These are phyloP conservation scores for Maccullochella peelii DNA, from an alignment of 2,113 vertebrate species.

Conservation along the genomic window DNA sequence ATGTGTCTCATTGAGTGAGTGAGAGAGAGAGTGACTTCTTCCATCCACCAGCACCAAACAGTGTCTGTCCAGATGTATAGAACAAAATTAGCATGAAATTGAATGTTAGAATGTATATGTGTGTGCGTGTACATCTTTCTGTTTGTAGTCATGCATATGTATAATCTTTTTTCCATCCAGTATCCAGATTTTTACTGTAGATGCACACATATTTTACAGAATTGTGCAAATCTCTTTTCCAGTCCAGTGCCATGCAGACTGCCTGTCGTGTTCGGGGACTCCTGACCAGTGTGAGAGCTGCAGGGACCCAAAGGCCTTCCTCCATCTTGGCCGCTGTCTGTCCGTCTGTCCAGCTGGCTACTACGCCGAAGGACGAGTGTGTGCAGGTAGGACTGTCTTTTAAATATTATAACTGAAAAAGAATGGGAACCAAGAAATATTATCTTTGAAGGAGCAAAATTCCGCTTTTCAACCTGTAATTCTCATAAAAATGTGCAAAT, in stretches of 20 bases:
- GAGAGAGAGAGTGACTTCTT: not conserved
- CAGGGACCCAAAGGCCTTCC: conserved; percentile 63
- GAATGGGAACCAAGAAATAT: not conserved
- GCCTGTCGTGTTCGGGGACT: conserved; percentile 58
- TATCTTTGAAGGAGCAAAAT: not conserved
- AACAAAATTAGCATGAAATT: conserved; percentile 30
- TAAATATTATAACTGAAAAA: not conserved
- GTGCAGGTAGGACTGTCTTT: conserved; percentile 56
- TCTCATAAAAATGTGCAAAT: not conserved
- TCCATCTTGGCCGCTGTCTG: conserved; percentile 70
- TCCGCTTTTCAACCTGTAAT: not conserved
- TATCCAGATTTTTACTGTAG: not conserved
- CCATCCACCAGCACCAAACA: not conserved
- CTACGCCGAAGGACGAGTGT: conserved; percentile 44
- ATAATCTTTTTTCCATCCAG: not conserved
- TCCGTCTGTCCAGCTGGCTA: conserved; percentile 64
- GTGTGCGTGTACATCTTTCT: not conserved
- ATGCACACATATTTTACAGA: not conserved
- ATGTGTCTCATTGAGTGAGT: not conserved
- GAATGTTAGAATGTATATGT: not conserved
- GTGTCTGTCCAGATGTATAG: not conserved
- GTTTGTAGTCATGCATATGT: not conserved
- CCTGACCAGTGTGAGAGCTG: conserved; percentile 72
- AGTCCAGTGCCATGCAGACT: conserved; percentile 73
- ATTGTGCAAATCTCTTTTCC: not conserved